Base-by-base conservation (phyloP, 2,888 invertebrate genomes). In the Napeogenes sylphis region DNA sequence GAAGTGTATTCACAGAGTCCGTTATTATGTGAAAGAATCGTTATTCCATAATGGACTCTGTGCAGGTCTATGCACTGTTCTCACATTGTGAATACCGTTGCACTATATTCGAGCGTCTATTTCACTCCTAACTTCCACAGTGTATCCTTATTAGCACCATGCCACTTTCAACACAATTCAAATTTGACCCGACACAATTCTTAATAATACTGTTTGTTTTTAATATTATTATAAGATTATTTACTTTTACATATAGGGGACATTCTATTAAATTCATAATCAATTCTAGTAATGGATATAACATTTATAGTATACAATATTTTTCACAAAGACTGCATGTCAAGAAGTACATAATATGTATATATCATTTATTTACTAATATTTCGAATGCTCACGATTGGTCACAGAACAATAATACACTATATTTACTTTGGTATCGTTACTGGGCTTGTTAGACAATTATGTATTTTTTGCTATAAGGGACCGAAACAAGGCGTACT, bases 71-170 rank as follows among this genome's bases (percentile, higher is more conserved):
- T 47, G 47, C 51, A 42, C 46, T 42, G 47, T 32, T 57, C 13
- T 21, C 21, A 21, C 21, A 59, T 13, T 45, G 45, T 55, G 55
- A 58, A 51, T 12, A 21, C 51, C 21, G 6, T 21, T 46, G 47
- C 14, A 45, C 55, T 33, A 38, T 46, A 30, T 51, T 53, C 32
- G 42, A 64, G 64, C 65, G 61, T 65, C 57, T 55, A 56, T 63
- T 66, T 71, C 69, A 70, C 65, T 64, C 66, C 61, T 71, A 65
- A 69, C 62, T 71, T 69, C 69, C 72, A 72, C 73, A 71, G 72
- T 72, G 73, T 73, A 68, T 70, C 66, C 63, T 21, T 69, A 68
- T 68, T 70, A 73, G 72, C 71, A 73, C 73, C 73, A 69, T 69
- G 66, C 68, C 69, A 65, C 59, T 59, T 38, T 58, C 46, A 58